phyloP scores from a whole-genome alignment of 2,888 invertebrate genomes.

The Digitonthophagus gazella region DNA sequence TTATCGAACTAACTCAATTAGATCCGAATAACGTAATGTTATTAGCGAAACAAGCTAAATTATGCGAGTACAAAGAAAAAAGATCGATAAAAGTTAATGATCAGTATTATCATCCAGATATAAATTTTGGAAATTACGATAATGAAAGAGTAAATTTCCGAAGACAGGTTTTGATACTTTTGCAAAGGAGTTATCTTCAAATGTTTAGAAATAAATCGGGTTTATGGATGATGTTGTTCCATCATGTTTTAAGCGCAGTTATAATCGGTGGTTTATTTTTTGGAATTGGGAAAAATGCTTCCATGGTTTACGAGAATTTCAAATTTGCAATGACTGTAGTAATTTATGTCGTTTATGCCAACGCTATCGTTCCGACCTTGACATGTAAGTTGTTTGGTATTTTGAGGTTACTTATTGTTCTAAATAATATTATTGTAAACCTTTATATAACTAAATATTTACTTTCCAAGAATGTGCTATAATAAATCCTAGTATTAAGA shows the following conservation, averaged over 20 bases:
- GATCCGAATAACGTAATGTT: neutral
- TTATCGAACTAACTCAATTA: slow-evolving; percentile 4
- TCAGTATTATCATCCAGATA: too few species aligned
- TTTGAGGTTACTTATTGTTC: slow-evolving; percentile 1
- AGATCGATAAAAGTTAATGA: neutral
- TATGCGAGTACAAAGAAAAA: neutral
- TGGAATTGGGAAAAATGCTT: slow-evolving; percentile 25
- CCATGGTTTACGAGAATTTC: slow-evolving; percentile 22
- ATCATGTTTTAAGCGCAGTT: slow-evolving; percentile 22
- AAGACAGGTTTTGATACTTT: slow-evolving; percentile 18
- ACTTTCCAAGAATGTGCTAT: too few species aligned
- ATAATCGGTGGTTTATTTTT: slow-evolving; percentile 20
- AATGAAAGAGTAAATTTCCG: slow-evolving; percentile 4
- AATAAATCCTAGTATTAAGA: too few species aligned
- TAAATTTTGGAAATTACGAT: neutral
- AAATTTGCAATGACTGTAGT: slow-evolving; percentile 20
- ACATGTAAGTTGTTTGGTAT: slow-evolving; percentile 16
- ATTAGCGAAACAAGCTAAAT: slow-evolving; percentile 12
- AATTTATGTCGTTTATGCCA: slow-evolving; percentile 24
- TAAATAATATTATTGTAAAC: too few species aligned
- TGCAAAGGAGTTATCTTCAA: slow-evolving; percentile 22
- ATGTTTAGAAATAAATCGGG: slow-evolving; percentile 20
- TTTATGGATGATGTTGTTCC: slow-evolving; percentile 21
- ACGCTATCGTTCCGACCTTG: slow-evolving; percentile 22
- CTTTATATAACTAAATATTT: too few species aligned